Conservation (phyloP, 2,113 vertebrate species). For the Seriola dumerili region DNA sequence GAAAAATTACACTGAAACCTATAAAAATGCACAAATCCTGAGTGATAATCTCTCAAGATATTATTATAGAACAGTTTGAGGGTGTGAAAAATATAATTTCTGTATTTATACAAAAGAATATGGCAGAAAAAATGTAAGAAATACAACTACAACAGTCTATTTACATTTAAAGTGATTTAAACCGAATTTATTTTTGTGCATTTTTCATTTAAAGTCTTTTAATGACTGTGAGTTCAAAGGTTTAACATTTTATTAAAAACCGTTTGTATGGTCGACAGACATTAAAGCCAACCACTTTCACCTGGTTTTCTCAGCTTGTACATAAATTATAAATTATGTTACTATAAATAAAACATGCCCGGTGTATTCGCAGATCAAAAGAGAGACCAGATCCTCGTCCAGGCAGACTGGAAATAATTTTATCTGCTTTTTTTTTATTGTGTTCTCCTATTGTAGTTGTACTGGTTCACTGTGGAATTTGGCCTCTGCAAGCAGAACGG, state of each 20-base stretch:
- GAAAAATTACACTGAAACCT: not conserved
- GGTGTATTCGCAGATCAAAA: not conserved
- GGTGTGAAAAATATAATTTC: too few species aligned
- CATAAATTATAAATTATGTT: not conserved
- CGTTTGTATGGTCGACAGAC: too few species aligned
- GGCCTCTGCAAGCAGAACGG: constrained; percentile 88
- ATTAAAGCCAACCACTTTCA: too few species aligned
- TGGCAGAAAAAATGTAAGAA: too few species aligned
- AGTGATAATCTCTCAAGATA: not conserved
- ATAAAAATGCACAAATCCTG: not conserved
- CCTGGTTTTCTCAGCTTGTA: not conserved
- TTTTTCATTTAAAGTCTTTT: not conserved
- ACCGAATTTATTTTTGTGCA: not conserved
- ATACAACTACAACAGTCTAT: too few species aligned
- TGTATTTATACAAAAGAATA: too few species aligned
- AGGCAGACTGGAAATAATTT: not conserved
- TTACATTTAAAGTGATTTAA: too few species aligned
- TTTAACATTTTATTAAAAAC: too few species aligned
- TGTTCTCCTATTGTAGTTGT: constrained; percentile 75
- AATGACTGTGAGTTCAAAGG: not conserved
- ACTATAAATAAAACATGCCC: not conserved
- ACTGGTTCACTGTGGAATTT: constrained; percentile 90
- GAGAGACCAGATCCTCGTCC: not conserved
- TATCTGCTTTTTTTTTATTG: not conserved
- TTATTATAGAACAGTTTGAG: not conserved